Conservation (phyloP, 2,888 invertebrate species). For the Prenolepis imparis region DNA sequence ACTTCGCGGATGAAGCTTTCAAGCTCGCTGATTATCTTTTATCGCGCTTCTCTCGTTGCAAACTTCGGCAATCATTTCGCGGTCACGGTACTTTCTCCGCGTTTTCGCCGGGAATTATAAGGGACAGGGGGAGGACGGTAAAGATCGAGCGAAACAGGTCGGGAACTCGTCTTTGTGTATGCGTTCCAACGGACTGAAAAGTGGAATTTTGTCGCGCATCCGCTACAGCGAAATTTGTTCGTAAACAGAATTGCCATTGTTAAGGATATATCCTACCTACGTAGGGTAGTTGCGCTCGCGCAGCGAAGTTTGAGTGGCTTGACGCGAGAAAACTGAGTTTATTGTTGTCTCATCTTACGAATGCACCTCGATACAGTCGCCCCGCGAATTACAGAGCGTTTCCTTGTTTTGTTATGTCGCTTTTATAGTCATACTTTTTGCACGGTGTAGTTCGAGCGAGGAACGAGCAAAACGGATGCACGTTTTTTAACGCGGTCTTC, state of each 20-base stretch:
- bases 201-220: conserved; percentile 32
- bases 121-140: background rate
- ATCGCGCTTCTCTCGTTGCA: conserved; percentile 48
- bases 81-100: conserved; percentile 54
- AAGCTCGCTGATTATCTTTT: conserved; percentile 69
- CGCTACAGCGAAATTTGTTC: conserved; percentile 37
- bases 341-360: conserved; percentile 4
- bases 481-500: background rate
- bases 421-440: conserved; percentile 38
- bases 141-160: background rate
- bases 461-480: background rate
- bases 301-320: conserved; percentile 22
- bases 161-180: conserved; percentile 15
- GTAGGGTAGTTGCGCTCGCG: background rate
- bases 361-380: conserved; percentile 14
- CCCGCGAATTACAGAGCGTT: conserved; percentile 21
- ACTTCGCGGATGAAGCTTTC: conserved; percentile 57
- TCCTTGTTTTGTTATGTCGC: conserved; percentile 22
- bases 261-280: conserved; percentile 22
- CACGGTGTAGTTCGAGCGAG: background rate
- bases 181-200: conserved; percentile 30
- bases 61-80: conserved; percentile 61
- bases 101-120: conserved; percentile 38
- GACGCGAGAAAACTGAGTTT: conserved; percentile 24
- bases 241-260: conserved; percentile 47